A percentile compares a stretch with the other conserved stretches of the same genome.
Evolutionary conservation across 2,113 vertebrate genomes (phyloP).

Genomic region (Rhinogobius similis): DNA sequence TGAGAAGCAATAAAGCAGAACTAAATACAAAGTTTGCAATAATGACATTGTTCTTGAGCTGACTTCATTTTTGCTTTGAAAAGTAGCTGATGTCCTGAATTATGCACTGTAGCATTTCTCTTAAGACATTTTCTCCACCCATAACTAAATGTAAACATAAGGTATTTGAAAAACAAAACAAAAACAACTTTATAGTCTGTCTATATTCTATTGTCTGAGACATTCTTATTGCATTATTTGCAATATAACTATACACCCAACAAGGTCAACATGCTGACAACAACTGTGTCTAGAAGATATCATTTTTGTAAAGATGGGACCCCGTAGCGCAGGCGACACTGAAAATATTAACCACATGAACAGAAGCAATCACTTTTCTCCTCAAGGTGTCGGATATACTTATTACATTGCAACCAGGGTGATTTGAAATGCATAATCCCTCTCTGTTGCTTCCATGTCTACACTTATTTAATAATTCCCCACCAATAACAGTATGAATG

Average conservation of each 20-base stretch:
- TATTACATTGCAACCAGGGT: constrained; percentile 37
- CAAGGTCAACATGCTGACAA: constrained; percentile 29
- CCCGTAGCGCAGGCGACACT: constrained; percentile 17
- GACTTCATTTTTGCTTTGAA: constrained; percentile 47
- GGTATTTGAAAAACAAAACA: too few species aligned
- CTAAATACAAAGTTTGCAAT: constrained; percentile 66
- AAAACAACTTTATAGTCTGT: too few species aligned
- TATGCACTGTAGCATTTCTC: neutral
- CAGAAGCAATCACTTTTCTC: constrained; percentile 68
- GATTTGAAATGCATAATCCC: constrained; percentile 63
- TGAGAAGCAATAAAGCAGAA: constrained; percentile 69
- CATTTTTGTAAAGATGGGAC: constrained; percentile 49
- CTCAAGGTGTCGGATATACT: constrained; percentile 65
- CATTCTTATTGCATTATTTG: neutral
- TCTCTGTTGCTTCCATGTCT: constrained; percentile 33
- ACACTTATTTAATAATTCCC: constrained; percentile 51
- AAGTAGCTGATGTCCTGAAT: constrained; percentile 37
- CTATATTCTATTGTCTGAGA: neutral
- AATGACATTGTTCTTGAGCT: constrained; percentile 43
- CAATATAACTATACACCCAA: constrained; percentile 6
- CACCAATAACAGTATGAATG: constrained; percentile 53
- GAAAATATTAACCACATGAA: constrained; percentile 55
- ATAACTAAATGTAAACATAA: neutral
- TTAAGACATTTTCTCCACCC: neutral
- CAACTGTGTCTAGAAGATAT: constrained; percentile 24